A percentile compares a stretch with the other conserved stretches of the same genome.
Conservation (phyloP, 2,888 invertebrate genomes). For the Cistogaster globosa region DNA sequence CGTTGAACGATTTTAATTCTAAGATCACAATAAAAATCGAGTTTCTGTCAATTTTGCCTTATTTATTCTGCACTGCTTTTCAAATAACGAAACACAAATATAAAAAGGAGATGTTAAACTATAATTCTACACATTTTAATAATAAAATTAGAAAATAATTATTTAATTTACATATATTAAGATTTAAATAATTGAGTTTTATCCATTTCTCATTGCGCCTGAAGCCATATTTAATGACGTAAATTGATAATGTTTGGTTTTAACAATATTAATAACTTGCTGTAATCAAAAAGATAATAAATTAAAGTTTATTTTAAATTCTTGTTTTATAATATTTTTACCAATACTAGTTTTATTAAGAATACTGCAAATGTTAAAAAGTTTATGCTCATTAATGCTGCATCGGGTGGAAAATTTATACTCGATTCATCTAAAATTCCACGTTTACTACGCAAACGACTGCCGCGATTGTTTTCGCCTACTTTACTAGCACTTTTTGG, state of each 20-base stretch:
- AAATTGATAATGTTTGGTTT: slow-evolving; percentile 84
- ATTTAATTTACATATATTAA: neutral
- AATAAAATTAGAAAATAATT: neutral
- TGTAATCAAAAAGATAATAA: slow-evolving; percentile 80
- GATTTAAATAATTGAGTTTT: neutral
- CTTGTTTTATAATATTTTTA: slow-evolving; percentile 82
- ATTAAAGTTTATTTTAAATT: slow-evolving; percentile 8
- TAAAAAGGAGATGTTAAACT: no score
- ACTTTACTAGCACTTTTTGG: neutral
- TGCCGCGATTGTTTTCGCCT: slow-evolving; percentile 53
- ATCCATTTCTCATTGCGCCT: slow-evolving; percentile 46
- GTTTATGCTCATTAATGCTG: slow-evolving; percentile 91
- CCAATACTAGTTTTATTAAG: slow-evolving; percentile 91
- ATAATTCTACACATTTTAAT: no score
- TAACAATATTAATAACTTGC: slow-evolving; percentile 88
- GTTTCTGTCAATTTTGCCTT: no score
- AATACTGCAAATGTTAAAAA: slow-evolving; percentile 94
- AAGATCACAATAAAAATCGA: no score
- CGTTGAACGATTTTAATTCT: no score
- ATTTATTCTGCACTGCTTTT: no score
- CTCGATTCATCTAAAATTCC: slow-evolving; percentile 84
- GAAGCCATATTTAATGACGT: slow-evolving; percentile 75
- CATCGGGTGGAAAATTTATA: slow-evolving; percentile 91
- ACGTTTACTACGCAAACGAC: slow-evolving; percentile 76
- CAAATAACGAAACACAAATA: no score